Evolutionary conservation across 1,140 invertebrate species (phyloP), one percentile per base, ranked within the genome.

Genomic region (Thaumetopoea pityocampa): DNA sequence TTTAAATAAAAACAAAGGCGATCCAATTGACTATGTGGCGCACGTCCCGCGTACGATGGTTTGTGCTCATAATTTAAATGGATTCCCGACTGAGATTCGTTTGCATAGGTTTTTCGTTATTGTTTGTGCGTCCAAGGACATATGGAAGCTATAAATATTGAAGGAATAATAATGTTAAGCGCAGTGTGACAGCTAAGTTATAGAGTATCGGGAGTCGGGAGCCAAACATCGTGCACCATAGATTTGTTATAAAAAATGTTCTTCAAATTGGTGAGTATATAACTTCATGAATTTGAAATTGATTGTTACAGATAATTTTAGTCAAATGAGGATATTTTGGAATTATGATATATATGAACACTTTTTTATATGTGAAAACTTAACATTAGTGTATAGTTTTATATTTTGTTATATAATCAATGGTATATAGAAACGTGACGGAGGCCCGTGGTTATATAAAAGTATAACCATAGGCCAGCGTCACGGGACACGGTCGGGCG

Each of bases 51-150:
- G 37, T 52, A 40, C 44, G 56, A 60, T 64, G 66, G 63, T 73
- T 52, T 61, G 62, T 61, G 61, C 42, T 67, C 40, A 54, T 74
- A 69, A 77, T 76, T 77, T 71, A 77, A 68, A 76, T 79, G 49
- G 51, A 58, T 71, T 81, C 62, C 67, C 64, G 63, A 50, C 51
- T 48, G 52, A 63, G 60, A 58, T 54, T 52, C 43, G 18, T 67
- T 59, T 68, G 63, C 65, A 59, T 76, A 55, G 53, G 64, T 64
- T 69, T 60, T 77, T 54, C 60, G 58, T 71, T 73, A 69, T 71
- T 69, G 63, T 68, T 57, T 49, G 46, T 58, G 33, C 26, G 33
- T 38, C 59, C 73, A 79, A 79, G 74, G 78, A 79, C 74, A 52
- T 10, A 15, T 10, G 16, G 35, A 26, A 30, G 50, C 49, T 79